Percentiles rank a stretch among this genome's conserved stretches.
Conservation (phyloP, 1,140 invertebrate species). For the Caenorhabditis remanei region DNA sequence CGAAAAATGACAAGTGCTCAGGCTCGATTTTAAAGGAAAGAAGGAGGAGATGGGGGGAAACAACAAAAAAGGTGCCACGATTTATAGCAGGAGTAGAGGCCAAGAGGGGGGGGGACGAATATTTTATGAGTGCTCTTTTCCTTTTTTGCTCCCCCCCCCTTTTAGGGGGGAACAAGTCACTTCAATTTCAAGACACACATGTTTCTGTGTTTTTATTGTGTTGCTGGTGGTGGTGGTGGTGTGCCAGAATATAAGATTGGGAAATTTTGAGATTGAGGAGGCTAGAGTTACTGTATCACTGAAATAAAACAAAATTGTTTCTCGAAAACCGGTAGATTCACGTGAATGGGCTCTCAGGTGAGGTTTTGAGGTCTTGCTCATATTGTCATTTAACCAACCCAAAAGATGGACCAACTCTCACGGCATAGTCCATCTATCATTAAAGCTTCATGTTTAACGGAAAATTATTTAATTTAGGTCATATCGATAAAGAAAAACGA, state of each 20-base stretch:
- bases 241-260: no score
- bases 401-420: no score
- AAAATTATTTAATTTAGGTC: no score
- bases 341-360: neutral
- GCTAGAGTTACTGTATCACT: no score
- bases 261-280: no score
- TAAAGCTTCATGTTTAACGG: no score
- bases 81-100: neutral
- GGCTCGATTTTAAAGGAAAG: neutral
- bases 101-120: neutral
- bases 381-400: no score
- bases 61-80: constrained; percentile 45
- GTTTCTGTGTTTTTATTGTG: neutral
- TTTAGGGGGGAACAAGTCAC: constrained; percentile 19
- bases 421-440: no score
- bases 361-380: no score
- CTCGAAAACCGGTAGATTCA: neutral
- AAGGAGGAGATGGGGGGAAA: neutral
- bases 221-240: no score
- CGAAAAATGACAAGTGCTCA: no score
- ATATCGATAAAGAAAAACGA: no score
- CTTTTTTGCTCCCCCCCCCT: neutral
- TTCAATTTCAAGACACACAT: constrained; percentile 29
- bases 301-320: neutral
- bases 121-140: constrained; percentile 54